Conservation (phyloP, 2,797 vertebrate genomes). For the Sebastes dallii region DNA sequence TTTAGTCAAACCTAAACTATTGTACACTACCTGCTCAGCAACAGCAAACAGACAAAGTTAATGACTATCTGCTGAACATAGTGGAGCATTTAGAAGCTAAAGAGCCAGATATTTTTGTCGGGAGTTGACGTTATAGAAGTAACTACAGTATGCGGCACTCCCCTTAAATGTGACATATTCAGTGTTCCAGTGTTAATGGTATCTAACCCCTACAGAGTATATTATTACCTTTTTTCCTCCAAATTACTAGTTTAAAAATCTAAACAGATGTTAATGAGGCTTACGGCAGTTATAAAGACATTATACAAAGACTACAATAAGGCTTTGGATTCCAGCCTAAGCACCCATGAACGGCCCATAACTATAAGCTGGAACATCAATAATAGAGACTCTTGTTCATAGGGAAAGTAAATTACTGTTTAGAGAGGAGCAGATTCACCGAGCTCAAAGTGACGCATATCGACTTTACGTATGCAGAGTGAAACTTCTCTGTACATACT, state of each 20-base stretch:
- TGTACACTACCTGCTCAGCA: background rate
- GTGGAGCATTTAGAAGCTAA: background rate
- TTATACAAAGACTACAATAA: slow-evolving; percentile 20
- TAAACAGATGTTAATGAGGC: slow-evolving; percentile 36
- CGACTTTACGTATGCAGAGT: slow-evolving; percentile 20
- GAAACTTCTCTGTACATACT: slow-evolving; percentile 2
- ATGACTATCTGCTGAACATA: background rate
- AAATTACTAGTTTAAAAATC: slow-evolving; percentile 15
- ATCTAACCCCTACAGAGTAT: background rate
- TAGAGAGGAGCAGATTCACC: slow-evolving; percentile 11
- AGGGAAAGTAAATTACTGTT: slow-evolving; percentile 46
- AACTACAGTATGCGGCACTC: background rate
- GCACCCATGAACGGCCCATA: slow-evolving; percentile 16
- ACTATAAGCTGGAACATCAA: slow-evolving; percentile 46
- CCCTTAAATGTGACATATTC: background rate
- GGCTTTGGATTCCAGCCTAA: slow-evolving; percentile 26
- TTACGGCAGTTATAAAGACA: slow-evolving; percentile 14
- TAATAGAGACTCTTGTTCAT: slow-evolving; percentile 24
- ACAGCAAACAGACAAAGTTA: background rate
- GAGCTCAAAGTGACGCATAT: slow-evolving; percentile 10
- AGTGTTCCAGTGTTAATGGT: background rate
- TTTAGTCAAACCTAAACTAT: background rate
- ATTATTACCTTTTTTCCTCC: background rate
- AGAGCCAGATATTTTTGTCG: background rate
- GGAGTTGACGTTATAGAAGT: background rate